Evolutionary conservation across 2,113 vertebrate genomes (phyloP).

Genomic region (Campylomormyrus numenius): DNA sequence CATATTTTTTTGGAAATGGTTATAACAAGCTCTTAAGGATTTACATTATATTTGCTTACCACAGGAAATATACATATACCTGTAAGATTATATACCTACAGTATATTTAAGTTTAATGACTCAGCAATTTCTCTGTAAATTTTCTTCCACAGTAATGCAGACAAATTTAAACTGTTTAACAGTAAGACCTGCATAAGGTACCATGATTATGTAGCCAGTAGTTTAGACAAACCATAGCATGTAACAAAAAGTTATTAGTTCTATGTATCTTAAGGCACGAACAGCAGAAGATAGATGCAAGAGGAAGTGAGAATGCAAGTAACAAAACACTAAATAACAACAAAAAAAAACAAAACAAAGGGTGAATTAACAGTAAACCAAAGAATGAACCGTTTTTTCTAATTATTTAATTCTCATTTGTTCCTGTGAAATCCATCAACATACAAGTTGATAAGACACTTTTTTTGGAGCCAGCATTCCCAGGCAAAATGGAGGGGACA

Average conservation of each 20-base stretch:
- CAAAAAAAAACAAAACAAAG: background rate
- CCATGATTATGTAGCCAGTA: background rate
- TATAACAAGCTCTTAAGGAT: background rate
- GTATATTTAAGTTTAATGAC: background rate
- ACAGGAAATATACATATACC: background rate
- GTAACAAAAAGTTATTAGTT: background rate
- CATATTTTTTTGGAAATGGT: background rate
- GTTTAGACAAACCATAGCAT: background rate
- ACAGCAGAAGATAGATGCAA: background rate
- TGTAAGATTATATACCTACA: background rate
- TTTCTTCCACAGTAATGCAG: background rate
- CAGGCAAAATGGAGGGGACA: background rate
- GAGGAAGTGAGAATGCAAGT: background rate
- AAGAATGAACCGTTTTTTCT: background rate
- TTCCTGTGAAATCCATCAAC: background rate
- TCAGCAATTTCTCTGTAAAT: background rate
- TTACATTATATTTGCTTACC: background rate
- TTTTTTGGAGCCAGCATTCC: background rate
- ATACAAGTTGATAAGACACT: background rate
- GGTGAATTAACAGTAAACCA: background rate
- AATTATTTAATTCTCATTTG: background rate
- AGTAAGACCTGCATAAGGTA: background rate
- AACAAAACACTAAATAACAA: background rate
- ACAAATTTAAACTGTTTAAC: background rate
- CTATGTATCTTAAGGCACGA: background rate